These are phyloP conservation scores for Diadema setosum DNA, from an alignment of 35 echinoderm and acorn worm species.

Conservation along the genomic window DNA sequence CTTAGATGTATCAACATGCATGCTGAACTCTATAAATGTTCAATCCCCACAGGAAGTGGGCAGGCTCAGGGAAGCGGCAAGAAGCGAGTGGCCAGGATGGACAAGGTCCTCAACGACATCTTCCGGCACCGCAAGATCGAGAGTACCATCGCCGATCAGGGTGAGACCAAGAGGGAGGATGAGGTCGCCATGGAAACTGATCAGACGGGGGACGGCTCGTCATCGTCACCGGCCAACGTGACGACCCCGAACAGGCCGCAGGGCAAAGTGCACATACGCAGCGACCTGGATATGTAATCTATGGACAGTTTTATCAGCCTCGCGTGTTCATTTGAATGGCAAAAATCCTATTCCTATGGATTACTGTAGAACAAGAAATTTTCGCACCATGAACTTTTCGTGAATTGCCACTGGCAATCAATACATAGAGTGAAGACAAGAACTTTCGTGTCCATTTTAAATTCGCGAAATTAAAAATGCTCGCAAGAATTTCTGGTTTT, in stretches of 20 bases:
- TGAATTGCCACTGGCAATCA: too few species aligned
- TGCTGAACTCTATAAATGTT: too few species aligned
- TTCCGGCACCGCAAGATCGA: constrained; percentile 79
- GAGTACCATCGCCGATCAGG: neutral
- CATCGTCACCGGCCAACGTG: neutral
- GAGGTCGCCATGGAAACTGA: constrained; percentile 52
- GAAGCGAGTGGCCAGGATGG: constrained; percentile 89
- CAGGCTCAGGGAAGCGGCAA: constrained; percentile 75
- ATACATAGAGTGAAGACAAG: too few species aligned
- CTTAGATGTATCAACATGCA: too few species aligned
- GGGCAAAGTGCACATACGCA: constrained; percentile 75
- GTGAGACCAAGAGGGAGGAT: constrained; percentile 40
- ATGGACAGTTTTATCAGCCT: too few species aligned
- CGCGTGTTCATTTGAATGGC: too few species aligned
- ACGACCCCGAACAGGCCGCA: constrained; percentile 52
- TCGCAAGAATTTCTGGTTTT: too few species aligned
- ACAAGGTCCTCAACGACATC: constrained; percentile 84
- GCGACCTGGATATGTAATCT: constrained; percentile 54
- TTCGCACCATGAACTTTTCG: too few species aligned
- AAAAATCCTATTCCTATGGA: too few species aligned
- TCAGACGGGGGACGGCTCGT: neutral
- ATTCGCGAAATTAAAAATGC: too few species aligned
- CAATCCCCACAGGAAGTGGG: constrained; percentile 32
- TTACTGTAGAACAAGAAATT: too few species aligned
- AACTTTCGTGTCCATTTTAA: too few species aligned